phyloP scores from a whole-genome alignment of 2,888 invertebrate species.

The Agrypnus murinus region DNA sequence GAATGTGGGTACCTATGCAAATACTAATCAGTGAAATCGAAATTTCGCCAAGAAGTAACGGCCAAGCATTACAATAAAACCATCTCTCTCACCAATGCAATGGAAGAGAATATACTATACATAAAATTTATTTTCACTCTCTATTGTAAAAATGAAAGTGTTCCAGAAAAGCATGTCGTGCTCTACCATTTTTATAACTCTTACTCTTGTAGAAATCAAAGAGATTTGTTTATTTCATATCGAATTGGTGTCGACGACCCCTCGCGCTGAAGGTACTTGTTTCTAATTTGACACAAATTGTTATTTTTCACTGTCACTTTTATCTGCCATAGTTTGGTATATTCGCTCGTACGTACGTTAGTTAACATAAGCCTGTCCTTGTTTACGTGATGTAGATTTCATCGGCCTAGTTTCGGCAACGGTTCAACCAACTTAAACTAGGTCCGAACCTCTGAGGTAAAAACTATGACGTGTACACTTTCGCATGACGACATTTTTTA shows the following conservation, averaged over 20 bases:
- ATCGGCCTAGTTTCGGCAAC: conserved; percentile 63
- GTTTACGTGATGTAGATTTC: conserved; percentile 55
- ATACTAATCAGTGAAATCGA: conserved; percentile 23
- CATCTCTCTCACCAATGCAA: conserved; percentile 30
- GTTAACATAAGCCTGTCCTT: conserved; percentile 46
- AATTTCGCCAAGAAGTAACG: conserved; percentile 34
- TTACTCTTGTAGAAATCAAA: conserved; percentile 51
- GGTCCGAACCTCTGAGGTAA: conserved; percentile 57
- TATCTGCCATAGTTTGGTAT: conserved; percentile 46
- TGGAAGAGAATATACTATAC: too few relatives aligned
- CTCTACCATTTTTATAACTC: conserved; percentile 46
- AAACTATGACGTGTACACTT: conserved; percentile 61
- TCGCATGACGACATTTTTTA: conserved; percentile 60
- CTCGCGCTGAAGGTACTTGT: conserved; percentile 53
- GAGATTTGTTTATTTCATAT: conserved; percentile 48
- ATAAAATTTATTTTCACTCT: conserved; percentile 50
- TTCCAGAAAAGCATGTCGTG: conserved; percentile 48
- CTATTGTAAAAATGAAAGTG: conserved; percentile 54
- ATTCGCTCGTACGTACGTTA: conserved; percentile 25
- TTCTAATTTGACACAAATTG: conserved; percentile 55
- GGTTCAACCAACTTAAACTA: conserved; percentile 66
- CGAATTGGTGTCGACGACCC: conserved; percentile 55
- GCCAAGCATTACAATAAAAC: conserved; percentile 27
- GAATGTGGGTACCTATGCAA: not conserved
- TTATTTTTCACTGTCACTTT: conserved; percentile 60